A percentile compares a stretch with the other conserved stretches of the same genome.
These are phyloP conservation scores for Pleuronectes platessa DNA, from an alignment of 2,113 vertebrate genomes.

Conservation along the genomic window DNA sequence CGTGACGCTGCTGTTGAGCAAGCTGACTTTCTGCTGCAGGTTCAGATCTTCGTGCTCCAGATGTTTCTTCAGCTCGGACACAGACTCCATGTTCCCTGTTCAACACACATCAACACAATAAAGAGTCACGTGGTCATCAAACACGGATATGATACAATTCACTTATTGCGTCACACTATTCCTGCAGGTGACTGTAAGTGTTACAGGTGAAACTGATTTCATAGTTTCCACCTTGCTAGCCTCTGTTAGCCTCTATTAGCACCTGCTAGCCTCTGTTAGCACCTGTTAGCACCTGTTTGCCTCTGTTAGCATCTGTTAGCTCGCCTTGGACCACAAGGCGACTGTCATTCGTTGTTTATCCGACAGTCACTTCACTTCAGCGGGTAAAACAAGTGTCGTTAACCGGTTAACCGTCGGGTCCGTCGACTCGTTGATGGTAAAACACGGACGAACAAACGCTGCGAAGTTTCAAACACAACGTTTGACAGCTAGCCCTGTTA, in stretches of 20 bases:
- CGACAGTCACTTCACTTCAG: background rate
- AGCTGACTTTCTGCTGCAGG: slow-evolving; percentile 24
- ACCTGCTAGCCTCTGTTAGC: no score
- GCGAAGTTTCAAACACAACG: rapidly evolving
- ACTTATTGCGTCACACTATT: no score
- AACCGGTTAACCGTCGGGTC: background rate
- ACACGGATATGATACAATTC: no score
- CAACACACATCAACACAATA: background rate
- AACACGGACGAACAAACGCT: background rate
- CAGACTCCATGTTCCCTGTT: slow-evolving; percentile 9
- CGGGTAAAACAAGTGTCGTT: background rate
- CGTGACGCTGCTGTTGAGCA: slow-evolving; percentile 45
- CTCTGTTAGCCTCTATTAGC: no score
- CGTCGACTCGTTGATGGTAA: rapidly evolving
- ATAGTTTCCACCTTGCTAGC: no score
- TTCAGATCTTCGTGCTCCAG: slow-evolving; percentile 48
- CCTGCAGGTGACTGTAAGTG: no score
- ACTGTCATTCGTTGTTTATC: background rate
- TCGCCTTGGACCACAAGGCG: background rate
- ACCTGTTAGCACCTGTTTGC: no score
- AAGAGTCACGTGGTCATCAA: no score
- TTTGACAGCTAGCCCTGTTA: background rate
- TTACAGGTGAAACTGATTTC: no score
- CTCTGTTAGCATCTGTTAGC: slow-evolving; percentile 3
- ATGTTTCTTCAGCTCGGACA: slow-evolving; percentile 40